Percentiles rank a stretch among this genome's conserved stretches.
phyloP scores from a whole-genome alignment of 2,797 vertebrate species.

The Pempheris klunzingeri region DNA sequence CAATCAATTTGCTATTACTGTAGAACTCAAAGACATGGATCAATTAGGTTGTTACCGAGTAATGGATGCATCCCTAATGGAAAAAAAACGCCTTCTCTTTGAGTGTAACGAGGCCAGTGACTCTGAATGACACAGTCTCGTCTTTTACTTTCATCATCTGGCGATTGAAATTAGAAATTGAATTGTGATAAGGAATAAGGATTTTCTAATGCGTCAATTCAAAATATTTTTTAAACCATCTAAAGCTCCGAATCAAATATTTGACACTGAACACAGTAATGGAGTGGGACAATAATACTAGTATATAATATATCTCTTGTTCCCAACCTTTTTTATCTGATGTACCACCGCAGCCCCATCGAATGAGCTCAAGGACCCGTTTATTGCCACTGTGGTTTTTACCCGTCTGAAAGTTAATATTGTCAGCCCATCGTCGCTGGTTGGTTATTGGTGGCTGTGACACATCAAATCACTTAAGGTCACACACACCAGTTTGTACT shows the following conservation, averaged over 20 bases:
- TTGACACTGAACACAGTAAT: neutral
- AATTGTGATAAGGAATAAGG: neutral
- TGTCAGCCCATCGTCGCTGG: neutral
- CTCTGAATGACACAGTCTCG: slow-evolving; percentile 29
- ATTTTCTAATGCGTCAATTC: slow-evolving; percentile 1
- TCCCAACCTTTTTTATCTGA: neutral
- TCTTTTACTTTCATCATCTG: slow-evolving; percentile 20
- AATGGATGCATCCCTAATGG: slow-evolving; percentile 79
- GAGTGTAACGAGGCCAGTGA: slow-evolving; percentile 24
- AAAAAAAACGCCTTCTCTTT: slow-evolving; percentile 52
- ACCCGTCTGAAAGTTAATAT: neutral
- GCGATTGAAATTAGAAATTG: slow-evolving; percentile 7
- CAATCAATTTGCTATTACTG: slow-evolving; percentile 86
- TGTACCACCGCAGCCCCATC: neutral
- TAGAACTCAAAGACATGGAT: slow-evolving; percentile 79
- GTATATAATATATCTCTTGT: neutral
- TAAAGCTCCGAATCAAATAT: slow-evolving; percentile 6
- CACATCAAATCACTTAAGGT: neutral
- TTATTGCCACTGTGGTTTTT: neutral
- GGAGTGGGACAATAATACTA: neutral
- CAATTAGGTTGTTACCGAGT: slow-evolving; percentile 83
- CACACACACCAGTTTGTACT: neutral
- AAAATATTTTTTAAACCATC: neutral
- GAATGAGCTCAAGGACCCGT: neutral
- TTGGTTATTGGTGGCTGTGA: neutral